These are phyloP conservation scores for Phrynosoma blainvillii DNA, from an alignment of 2,113 vertebrate genomes.

Conservation along the genomic window DNA sequence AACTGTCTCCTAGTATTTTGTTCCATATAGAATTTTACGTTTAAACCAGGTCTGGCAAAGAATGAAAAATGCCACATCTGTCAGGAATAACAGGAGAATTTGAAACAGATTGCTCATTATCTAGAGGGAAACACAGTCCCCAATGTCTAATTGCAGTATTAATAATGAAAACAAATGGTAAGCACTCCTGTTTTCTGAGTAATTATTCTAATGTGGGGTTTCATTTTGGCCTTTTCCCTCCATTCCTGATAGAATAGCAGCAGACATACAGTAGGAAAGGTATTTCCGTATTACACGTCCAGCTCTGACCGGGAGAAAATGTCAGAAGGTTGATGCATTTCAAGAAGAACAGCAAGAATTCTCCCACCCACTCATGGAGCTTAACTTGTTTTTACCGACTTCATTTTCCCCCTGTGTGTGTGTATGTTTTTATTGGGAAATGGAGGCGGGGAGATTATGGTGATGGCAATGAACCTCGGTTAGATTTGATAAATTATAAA, in stretches of 20 bases:
- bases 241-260: slow-evolving; percentile 54
- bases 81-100: slow-evolving; percentile 41
- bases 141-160: slow-evolving; percentile 67
- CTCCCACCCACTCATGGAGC: slow-evolving; percentile 1
- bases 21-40: slow-evolving; percentile 41
- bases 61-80: slow-evolving; percentile 50
- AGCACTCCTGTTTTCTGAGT: slow-evolving; percentile 63
- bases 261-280: slow-evolving; percentile 48
- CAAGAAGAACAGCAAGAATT: slow-evolving; percentile 24
- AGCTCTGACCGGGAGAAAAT: slow-evolving; percentile 62
- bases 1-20: slow-evolving; percentile 32
- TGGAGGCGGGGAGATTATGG: not conserved
- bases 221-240: slow-evolving; percentile 60
- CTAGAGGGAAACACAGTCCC: slow-evolving; percentile 61
- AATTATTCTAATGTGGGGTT: slow-evolving; percentile 60
- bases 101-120: slow-evolving; percentile 64
- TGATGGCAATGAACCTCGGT: not conserved
- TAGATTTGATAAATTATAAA: slow-evolving; percentile 17
- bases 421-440: not conserved
- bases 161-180: slow-evolving; percentile 72
- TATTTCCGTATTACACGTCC: slow-evolving; percentile 49
- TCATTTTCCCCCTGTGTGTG: not conserved
- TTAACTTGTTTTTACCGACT: not conserved
- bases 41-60: slow-evolving; percentile 55
- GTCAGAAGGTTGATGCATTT: slow-evolving; percentile 40